phyloP scores from a whole-genome alignment of 2,888 invertebrate species.

The Hipparchia sbordonii region DNA sequence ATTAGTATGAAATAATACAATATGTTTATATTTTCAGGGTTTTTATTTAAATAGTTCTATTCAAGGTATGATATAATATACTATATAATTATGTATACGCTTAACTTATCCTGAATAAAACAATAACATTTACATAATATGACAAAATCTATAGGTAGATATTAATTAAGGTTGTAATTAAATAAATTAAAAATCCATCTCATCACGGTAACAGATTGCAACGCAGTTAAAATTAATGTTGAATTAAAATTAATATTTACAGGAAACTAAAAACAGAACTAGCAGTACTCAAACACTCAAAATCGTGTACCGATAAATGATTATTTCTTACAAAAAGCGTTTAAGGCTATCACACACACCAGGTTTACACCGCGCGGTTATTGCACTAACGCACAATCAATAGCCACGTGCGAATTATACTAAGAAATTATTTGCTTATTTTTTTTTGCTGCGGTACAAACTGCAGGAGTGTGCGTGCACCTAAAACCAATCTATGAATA shows the following conservation, averaged over 20 bases:
- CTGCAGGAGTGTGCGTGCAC: not conserved
- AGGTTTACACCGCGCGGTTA: not conserved
- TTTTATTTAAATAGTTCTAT: conserved; percentile 74
- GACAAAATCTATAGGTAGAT: conserved; percentile 60
- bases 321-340: not conserved
- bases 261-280: conserved; percentile 43
- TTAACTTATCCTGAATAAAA: conserved; percentile 81
- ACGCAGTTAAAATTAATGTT: conserved; percentile 31
- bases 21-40: conserved; percentile 40
- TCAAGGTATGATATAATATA: conserved; percentile 55
- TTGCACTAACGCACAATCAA: not conserved
- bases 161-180: conserved; percentile 43
- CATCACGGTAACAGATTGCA: conserved; percentile 69
- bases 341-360: conserved; percentile 7
- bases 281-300: not conserved
- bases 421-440: not conserved
- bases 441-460: not conserved
- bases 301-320: conserved; percentile 8
- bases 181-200: conserved; percentile 52
- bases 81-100: conserved; percentile 72
- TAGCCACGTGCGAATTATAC: not conserved
- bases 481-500: conserved; percentile 13
- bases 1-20: conserved; percentile 12
- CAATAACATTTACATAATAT: conserved; percentile 75
- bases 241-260: conserved; percentile 68